Evolutionary conservation across 2,888 invertebrate species (phyloP).

Genomic region (Ctena decussata): DNA sequence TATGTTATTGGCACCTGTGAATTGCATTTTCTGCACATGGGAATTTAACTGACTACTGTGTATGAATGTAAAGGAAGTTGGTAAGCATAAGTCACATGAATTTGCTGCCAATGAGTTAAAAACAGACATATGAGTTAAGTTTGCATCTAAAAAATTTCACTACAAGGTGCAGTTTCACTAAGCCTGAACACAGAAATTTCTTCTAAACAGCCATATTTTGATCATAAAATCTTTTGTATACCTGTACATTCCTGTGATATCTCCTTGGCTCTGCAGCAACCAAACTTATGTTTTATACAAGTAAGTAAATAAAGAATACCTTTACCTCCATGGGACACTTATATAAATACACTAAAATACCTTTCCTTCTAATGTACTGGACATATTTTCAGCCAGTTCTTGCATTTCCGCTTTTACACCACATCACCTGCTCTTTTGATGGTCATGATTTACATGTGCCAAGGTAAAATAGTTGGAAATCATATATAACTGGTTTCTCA

Average conservation of each 20-base stretch:
- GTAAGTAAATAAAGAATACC: background rate
- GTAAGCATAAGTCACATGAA: background rate
- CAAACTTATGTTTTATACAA: background rate
- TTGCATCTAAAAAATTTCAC: background rate
- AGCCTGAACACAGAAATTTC: background rate
- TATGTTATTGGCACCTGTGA: no score
- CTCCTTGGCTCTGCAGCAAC: background rate
- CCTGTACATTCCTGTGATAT: background rate
- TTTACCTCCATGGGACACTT: background rate
- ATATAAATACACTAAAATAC: background rate
- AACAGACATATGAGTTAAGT: background rate
- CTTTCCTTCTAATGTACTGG: background rate
- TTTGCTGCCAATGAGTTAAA: background rate
- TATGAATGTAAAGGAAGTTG: background rate
- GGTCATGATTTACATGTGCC: background rate
- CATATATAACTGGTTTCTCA: background rate
- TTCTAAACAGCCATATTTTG: background rate
- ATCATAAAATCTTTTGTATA: background rate
- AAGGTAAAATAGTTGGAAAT: background rate
- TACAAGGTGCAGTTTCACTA: background rate
- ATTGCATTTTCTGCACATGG: no score
- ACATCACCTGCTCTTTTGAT: constrained; percentile 4
- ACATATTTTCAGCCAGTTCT: background rate
- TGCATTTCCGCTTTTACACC: background rate
- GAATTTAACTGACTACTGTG: background rate